phyloP scores from a whole-genome alignment of 2,888 invertebrate genomes.

The Brachyopa scutellaris region DNA sequence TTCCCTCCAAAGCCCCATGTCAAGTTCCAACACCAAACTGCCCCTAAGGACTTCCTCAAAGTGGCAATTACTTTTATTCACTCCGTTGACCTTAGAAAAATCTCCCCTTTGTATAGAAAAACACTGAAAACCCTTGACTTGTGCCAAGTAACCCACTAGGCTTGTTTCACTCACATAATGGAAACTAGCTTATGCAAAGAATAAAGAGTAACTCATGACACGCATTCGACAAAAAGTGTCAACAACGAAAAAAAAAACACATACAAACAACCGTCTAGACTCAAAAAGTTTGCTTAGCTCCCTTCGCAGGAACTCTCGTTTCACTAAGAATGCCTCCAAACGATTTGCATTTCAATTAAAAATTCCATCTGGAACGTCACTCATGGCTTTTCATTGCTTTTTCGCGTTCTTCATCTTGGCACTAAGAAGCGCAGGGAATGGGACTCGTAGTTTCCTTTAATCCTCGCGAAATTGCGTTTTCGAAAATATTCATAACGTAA shows the following conservation, averaged over 20 bases:
- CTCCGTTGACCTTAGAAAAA: slow-evolving; percentile 18
- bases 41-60: slow-evolving; percentile 22
- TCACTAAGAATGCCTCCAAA: slow-evolving; percentile 31
- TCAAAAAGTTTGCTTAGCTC: slow-evolving; percentile 42
- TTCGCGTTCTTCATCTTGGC: neutral
- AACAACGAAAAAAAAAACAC: neutral
- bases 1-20: neutral
- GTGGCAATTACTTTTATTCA: slow-evolving; percentile 54
- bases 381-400: slow-evolving; percentile 32
- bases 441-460: slow-evolving; percentile 38
- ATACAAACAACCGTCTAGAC: slow-evolving; percentile 50
- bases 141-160: slow-evolving; percentile 25
- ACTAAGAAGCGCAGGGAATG: neutral
- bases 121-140: neutral
- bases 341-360: slow-evolving; percentile 67
- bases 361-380: slow-evolving; percentile 54
- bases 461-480: slow-evolving; percentile 47
- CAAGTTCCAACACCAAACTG: neutral
- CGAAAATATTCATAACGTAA: slow-evolving; percentile 54
- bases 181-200: slow-evolving; percentile 13
- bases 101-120: slow-evolving; percentile 22
- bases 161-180: slow-evolving; percentile 16
- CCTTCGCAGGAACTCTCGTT: slow-evolving; percentile 6
- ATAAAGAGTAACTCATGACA: slow-evolving; percentile 20
- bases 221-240: slow-evolving; percentile 23